These are phyloP conservation scores for Coracias cyanogaster DNA, from an alignment of 2,797 vertebrate genomes.

Conservation along the genomic window DNA sequence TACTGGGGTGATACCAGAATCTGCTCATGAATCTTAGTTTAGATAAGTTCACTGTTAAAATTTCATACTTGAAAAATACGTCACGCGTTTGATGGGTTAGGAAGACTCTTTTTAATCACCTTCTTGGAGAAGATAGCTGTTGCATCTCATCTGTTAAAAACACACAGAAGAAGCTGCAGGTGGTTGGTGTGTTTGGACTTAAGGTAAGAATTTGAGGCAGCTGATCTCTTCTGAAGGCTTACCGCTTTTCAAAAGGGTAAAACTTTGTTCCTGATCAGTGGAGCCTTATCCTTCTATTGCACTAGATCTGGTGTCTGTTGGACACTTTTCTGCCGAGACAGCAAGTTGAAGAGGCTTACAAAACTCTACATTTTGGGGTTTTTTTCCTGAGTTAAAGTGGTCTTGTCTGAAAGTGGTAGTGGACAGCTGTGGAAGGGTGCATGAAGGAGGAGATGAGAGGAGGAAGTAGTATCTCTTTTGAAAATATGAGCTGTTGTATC, in stretches of 20 bases:
- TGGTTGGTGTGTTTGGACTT: neutral
- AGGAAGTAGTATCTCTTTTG: neutral
- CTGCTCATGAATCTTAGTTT: neutral
- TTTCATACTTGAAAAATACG: neutral
- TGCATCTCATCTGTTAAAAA: neutral
- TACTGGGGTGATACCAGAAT: neutral
- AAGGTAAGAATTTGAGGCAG: neutral
- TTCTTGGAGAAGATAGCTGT: neutral
- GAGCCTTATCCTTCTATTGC: neutral
- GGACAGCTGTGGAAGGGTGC: neutral
- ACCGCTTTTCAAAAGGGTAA: neutral
- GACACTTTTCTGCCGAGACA: no score
- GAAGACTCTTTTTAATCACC: neutral
- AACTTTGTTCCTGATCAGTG: neutral
- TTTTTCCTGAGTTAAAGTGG: neutral
- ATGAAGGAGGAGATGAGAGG: neutral
- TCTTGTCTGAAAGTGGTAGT: neutral
- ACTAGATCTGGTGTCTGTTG: neutral
- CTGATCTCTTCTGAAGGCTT: neutral
- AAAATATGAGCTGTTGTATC: neutral
- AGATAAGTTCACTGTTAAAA: neutral
- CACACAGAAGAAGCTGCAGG: neutral
- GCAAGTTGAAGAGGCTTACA: no score
- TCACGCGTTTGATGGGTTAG: neutral
- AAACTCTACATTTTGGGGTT: neutral